phyloP scores from a whole-genome alignment of 2,797 vertebrate genomes.

The Bovichtus diacanthus region DNA sequence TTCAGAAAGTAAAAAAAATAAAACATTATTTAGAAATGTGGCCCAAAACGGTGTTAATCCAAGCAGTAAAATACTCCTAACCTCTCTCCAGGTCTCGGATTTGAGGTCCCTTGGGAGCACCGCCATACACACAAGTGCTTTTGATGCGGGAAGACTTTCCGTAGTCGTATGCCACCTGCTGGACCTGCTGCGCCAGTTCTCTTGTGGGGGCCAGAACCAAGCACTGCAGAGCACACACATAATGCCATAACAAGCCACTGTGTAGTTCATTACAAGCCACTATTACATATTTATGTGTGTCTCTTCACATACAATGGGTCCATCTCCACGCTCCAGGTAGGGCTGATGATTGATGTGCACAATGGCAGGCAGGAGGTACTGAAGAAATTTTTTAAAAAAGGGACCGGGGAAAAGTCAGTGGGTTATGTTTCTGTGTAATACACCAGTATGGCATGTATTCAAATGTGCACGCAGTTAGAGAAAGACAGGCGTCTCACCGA shows the following conservation, averaged over 20 bases:
- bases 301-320: constrained; percentile 91
- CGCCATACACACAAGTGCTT: constrained; percentile 96
- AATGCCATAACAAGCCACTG: not conserved
- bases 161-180: constrained; percentile 94
- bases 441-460: not conserved
- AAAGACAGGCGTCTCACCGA: constrained; percentile 82
- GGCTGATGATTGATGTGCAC: constrained; percentile 98
- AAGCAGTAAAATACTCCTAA: constrained; percentile 61
- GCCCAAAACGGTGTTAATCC: not conserved
- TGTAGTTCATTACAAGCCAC: not conserved
- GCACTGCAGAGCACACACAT: constrained; percentile 82
- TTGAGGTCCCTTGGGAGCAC: constrained; percentile 91
- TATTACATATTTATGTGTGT: no score
- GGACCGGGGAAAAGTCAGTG: not conserved
- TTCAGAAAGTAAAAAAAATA: not conserved
- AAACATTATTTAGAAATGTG: not conserved
- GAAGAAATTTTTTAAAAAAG: constrained; percentile 11
- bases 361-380: constrained; percentile 96
- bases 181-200: constrained; percentile 96
- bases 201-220: constrained; percentile 95
- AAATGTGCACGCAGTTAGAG: not conserved
- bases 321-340: constrained; percentile 95
- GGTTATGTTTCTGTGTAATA: not conserved
- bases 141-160: constrained; percentile 95
- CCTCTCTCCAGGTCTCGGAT: constrained; percentile 97